phyloP scores from a whole-genome alignment of 2,797 vertebrate genomes.

The Hemitrygon akajei region DNA sequence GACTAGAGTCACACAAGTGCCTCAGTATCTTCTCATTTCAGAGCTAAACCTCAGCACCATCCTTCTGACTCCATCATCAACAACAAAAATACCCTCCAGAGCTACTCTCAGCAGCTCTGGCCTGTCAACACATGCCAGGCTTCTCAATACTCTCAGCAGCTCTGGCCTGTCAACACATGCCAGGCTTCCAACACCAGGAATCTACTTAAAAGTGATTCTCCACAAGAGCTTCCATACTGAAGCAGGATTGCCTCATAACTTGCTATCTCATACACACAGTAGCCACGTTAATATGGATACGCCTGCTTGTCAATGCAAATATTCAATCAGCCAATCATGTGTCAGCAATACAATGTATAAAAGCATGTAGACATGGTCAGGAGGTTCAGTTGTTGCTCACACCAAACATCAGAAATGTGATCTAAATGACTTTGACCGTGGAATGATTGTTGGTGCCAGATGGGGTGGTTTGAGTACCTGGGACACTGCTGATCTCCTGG shows the following conservation, averaged over 20 bases:
- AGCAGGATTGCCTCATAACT: neutral
- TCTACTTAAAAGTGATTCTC: neutral
- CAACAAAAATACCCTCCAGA: neutral
- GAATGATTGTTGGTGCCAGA: too few species aligned
- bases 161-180: neutral
- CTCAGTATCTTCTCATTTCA: neutral
- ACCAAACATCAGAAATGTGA: too few species aligned
- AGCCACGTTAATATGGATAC: too few species aligned
- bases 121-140: neutral
- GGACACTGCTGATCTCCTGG: too few species aligned
- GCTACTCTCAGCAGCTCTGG: neutral
- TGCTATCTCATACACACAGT: too few species aligned
- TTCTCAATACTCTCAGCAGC: neutral
- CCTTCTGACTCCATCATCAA: conserved; percentile 17
- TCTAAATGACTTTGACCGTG: too few species aligned
- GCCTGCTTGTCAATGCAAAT: too few species aligned
- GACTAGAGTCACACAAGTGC: neutral
- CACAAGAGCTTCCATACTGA: neutral
- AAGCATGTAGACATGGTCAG: too few species aligned
- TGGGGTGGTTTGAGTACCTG: too few species aligned
- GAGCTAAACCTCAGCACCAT: neutral
- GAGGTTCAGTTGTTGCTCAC: too few species aligned
- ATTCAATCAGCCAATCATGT: too few species aligned
- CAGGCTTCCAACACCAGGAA: neutral
- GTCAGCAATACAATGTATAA: too few species aligned